These are phyloP conservation scores for Zygogramma bicolorata DNA, from an alignment of 2,888 invertebrate species.

Conservation along the genomic window DNA sequence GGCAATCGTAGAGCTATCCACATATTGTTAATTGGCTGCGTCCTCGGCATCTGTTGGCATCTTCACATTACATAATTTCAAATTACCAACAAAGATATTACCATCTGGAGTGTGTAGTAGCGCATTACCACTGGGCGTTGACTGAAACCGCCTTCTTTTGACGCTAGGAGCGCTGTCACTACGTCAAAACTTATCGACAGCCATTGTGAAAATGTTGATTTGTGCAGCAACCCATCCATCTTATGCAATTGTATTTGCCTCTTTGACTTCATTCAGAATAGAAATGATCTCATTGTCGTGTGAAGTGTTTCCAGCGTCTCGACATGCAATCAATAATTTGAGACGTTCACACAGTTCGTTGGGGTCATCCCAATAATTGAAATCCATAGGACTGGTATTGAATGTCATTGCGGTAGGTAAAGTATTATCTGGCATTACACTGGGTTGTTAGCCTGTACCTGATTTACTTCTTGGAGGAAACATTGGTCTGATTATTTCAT, in stretches of 20 bases:
- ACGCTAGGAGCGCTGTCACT: too few relatives aligned
- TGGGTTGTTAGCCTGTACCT: neutral
- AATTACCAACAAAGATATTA: too few relatives aligned
- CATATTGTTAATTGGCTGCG: too few relatives aligned
- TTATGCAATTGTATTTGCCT: slow-evolving; percentile 41
- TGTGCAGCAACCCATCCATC: neutral
- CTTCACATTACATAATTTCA: too few relatives aligned
- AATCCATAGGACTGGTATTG: slow-evolving; percentile 29
- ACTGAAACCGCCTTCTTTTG: too few relatives aligned
- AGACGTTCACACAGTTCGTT: slow-evolving; percentile 56
- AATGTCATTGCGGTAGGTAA: neutral
- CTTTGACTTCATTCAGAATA: slow-evolving; percentile 56
- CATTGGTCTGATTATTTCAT: neutral
- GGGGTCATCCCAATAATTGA: slow-evolving; percentile 43
- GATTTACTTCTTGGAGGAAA: neutral
- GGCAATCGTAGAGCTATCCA: too few relatives aligned
- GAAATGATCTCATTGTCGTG: slow-evolving; percentile 59
- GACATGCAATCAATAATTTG: slow-evolving; percentile 52
- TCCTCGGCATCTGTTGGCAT: too few relatives aligned
- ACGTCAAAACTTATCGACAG: slow-evolving; percentile 38
- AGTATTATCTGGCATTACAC: neutral
- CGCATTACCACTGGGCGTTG: too few relatives aligned
- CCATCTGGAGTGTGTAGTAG: too few relatives aligned
- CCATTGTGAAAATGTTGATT: slow-evolving; percentile 20
- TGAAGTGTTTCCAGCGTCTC: slow-evolving; percentile 52